Evolutionary conservation across 2,888 invertebrate genomes (phyloP).

Genomic region (Nyleta sp.): DNA sequence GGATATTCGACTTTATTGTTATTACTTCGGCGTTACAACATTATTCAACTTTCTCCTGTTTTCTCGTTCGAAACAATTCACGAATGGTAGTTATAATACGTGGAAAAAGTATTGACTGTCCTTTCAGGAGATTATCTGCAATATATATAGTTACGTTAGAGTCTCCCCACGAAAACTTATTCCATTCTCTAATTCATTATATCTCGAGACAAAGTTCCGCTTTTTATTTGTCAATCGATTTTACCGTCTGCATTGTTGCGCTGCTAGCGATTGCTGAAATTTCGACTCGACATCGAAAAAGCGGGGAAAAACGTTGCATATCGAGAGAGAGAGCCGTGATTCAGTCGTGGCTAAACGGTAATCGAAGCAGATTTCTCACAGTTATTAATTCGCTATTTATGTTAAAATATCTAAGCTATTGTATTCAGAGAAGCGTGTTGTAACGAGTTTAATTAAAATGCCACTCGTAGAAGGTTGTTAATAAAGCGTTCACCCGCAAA

Average conservation of each 20-base stretch:
- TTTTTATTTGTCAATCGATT: conserved; percentile 47
- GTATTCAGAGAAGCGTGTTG: conserved; percentile 45
- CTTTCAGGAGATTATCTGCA: conserved; percentile 38
- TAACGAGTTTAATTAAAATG: conserved; percentile 62
- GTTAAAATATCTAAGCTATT: conserved; percentile 56
- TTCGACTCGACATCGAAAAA: conserved; percentile 20
- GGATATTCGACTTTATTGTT: conserved; percentile 17
- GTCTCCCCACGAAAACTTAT: conserved; percentile 43
- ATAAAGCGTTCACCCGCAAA: conserved; percentile 40
- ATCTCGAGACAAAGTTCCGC: conserved; percentile 20
- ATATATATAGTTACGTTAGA: conserved; percentile 15
- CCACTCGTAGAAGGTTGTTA: conserved; percentile 55
- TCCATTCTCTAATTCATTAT: conserved; percentile 42
- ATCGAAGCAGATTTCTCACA: conserved; percentile 49
- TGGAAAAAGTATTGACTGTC: conserved; percentile 23
- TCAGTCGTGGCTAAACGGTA: conserved; percentile 12
- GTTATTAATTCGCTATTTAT: conserved; percentile 59
- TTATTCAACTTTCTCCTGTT: conserved; percentile 42
- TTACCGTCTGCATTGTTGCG: conserved; percentile 30
- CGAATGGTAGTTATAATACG: conserved; percentile 2
- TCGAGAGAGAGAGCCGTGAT: conserved; percentile 18
- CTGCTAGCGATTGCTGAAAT: conserved; percentile 22
- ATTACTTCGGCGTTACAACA: conserved; percentile 16
- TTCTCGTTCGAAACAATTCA: conserved; percentile 14
- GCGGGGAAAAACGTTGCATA: conserved; percentile 23